Evolutionary conservation across 2,888 invertebrate species (phyloP), one percentile per base, ranked within the genome.

Genomic region (Ecdyonurus torrentis): DNA sequence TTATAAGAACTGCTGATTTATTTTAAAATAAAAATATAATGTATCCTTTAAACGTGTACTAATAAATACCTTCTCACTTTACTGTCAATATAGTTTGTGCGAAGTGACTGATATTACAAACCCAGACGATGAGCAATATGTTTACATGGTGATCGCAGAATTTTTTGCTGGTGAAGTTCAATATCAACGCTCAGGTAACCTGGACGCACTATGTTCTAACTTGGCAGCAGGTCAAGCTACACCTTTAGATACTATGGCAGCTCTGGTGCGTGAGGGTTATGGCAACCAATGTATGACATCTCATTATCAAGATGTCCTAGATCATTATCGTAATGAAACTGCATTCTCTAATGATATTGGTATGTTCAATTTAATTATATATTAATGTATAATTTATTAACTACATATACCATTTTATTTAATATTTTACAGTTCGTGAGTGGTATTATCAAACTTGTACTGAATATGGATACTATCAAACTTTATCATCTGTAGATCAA

Each of bases 391-490:
- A 18, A 23, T 10, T 25, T 52, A 25, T 52, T 52, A 52, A 52
- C 18, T 22, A 19, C 1, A 58, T 65, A 50, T 60, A 52, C 18
- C 52, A 62, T 64, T n/a, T n/a, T n/a, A 52, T 61, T 61, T 52
- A 2, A 19, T 19, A 23, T 23, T 19, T 23, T 37, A 37, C 19
- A 63, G 59, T 23, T 59, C 60, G 60, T 18, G 50, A 59, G 22
- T 79, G 78, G 78, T 74, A 71, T n/a, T 79, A 77, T 68, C 78
- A 79, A 69, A 78, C 78, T 0, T 79, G 79, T 69, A 75, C 74
- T 62, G 79, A 79, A 66, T 79, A 79, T 69, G 78, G 77, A 24
- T 79, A 72, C 69, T 79, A 72, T 70, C 78, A 78, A 69, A 72
- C 76, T 1, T 75, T 78, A 10, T 75, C 76, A 65, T 68, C 69